These are phyloP conservation scores for Bufo gargarizans DNA, from an alignment of 2,113 vertebrate genomes.

Conservation along the genomic window DNA sequence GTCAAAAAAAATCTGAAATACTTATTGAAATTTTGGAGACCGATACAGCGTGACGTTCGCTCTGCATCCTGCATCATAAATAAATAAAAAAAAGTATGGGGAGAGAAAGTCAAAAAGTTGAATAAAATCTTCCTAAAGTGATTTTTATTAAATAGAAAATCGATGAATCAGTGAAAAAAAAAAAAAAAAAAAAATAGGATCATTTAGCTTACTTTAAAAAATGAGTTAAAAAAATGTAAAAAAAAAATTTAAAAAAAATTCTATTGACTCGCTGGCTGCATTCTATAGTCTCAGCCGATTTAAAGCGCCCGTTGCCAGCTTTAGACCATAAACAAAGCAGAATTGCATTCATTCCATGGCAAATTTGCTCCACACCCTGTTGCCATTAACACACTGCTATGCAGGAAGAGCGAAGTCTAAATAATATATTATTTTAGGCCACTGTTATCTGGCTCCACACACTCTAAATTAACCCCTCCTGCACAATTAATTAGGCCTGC, in stretches of 20 bases:
- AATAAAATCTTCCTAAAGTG: background rate
- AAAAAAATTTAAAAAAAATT: background rate
- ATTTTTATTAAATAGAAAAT: conserved; percentile 3
- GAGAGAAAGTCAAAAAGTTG: background rate
- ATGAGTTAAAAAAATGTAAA: background rate
- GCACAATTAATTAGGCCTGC: conserved; percentile 22
- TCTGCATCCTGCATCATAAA: conserved; percentile 18
- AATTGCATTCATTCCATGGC: conserved; percentile 10
- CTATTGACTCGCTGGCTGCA: background rate
- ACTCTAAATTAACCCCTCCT: conserved; percentile 8
- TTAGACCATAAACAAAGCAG: conserved; percentile 44
- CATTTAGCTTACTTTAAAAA: conserved; percentile 26
- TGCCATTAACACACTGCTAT: conserved; percentile 16
- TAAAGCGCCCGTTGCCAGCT: background rate
- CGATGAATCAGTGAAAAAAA: background rate
- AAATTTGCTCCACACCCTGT: conserved; percentile 28
- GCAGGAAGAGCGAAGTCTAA: conserved; percentile 11
- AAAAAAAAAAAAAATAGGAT: background rate
- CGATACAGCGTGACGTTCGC: conserved; percentile 40
- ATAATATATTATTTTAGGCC: conserved; percentile 21
- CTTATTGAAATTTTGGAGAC: conserved; percentile 53
- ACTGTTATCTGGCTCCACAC: background rate
- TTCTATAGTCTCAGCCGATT: conserved; percentile 5
- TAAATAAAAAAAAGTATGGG: background rate
- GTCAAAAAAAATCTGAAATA: conserved; percentile 42